A percentile compares a stretch with the other conserved stretches of the same genome.
phyloP scores from a whole-genome alignment of 2,888 invertebrate species.

The Leptopterna dolabrata region DNA sequence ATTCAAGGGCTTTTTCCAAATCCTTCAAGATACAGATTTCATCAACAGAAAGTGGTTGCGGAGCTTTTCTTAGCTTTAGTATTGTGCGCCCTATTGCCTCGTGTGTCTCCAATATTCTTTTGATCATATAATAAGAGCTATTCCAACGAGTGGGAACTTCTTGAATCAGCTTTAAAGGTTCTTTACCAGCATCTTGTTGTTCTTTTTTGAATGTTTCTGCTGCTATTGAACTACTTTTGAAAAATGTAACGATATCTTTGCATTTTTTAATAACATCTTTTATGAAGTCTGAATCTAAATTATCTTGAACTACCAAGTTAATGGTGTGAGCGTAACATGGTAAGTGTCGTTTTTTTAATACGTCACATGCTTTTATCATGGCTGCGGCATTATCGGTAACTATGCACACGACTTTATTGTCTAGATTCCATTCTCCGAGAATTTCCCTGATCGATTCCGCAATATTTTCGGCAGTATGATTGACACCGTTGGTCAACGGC shows the following conservation, averaged over 20 bases:
- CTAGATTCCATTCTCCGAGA: neutral
- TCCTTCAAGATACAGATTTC: neutral
- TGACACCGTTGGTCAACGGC: neutral
- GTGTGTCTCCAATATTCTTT: neutral
- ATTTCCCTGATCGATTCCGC: neutral
- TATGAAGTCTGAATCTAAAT: neutral
- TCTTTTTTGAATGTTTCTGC: neutral
- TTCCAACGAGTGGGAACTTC: neutral
- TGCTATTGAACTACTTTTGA: neutral
- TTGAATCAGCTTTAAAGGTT: neutral
- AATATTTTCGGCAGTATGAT: neutral
- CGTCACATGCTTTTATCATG: neutral
- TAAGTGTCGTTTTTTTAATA: neutral
- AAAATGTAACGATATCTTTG: neutral
- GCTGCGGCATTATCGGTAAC: neutral
- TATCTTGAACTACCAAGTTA: neutral
- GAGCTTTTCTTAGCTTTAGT: neutral
- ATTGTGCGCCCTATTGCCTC: neutral
- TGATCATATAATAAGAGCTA: neutral
- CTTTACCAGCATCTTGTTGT: neutral
- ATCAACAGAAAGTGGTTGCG: neutral
- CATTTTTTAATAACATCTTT: neutral
- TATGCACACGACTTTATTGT: neutral
- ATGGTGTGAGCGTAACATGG: neutral
- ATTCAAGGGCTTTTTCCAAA: neutral